Percentiles rank a stretch among this genome's conserved stretches.
phyloP scores from a whole-genome alignment of 2,888 invertebrate genomes.

The Ophraella communa region DNA sequence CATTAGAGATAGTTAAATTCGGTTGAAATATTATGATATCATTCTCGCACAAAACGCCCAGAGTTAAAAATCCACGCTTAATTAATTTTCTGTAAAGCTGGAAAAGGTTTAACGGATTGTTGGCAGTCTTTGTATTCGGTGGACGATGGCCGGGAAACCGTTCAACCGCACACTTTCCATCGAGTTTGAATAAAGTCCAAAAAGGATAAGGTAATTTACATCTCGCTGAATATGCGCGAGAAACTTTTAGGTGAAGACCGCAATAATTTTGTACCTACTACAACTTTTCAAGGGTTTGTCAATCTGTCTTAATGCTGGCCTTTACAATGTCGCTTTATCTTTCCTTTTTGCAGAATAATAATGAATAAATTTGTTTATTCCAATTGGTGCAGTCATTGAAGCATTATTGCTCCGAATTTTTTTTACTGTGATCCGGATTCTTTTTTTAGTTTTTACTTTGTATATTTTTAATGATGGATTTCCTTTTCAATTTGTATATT shows the following conservation, averaged over 20 bases:
- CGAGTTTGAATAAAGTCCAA: conserved; percentile 24
- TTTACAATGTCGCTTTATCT: too few species aligned
- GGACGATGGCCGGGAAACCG: neutral
- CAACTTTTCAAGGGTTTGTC: too few species aligned
- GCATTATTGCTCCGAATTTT: too few species aligned
- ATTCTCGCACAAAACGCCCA: neutral
- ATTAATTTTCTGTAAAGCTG: conserved; percentile 22
- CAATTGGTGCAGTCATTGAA: too few species aligned
- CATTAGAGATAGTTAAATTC: neutral
- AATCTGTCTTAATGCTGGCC: too few species aligned
- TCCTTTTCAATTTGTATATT: too few species aligned
- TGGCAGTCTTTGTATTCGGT: conserved; percentile 27
- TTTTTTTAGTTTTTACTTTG: too few species aligned
- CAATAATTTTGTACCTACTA: conserved; percentile 23
- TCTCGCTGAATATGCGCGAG: conserved; percentile 16
- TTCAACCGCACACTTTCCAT: conserved; percentile 11
- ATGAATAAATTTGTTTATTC: too few species aligned
- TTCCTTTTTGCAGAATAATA: too few species aligned
- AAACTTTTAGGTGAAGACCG: conserved; percentile 31
- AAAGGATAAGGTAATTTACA: conserved; percentile 27
- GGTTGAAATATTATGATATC: neutral
- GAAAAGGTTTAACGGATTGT: conserved; percentile 27
- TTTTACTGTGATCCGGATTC: too few species aligned
- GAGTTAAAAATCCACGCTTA: conserved; percentile 19
- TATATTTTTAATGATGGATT: too few species aligned